Percentiles rank a stretch among this genome's conserved stretches.
Conservation (phyloP, 2,888 invertebrate species). For the Synergus umbraculus region DNA sequence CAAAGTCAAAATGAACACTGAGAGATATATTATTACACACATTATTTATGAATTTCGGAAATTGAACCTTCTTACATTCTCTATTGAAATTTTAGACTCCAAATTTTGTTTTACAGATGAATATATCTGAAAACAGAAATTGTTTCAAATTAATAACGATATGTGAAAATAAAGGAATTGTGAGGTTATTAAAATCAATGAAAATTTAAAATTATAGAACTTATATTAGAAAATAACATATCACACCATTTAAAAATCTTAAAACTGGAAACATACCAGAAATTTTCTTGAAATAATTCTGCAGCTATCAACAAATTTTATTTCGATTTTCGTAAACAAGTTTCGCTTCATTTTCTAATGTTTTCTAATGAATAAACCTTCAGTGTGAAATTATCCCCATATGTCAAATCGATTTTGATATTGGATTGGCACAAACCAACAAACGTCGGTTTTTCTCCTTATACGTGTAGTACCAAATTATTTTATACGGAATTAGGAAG, state of each 20-base stretch:
- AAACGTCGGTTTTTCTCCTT: neutral
- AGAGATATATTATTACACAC: neutral
- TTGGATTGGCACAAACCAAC: neutral
- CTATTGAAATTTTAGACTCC: neutral
- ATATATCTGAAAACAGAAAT: too few species aligned
- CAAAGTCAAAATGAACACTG: neutral
- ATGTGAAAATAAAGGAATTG: neutral
- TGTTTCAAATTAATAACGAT: neutral
- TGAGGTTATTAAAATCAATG: neutral
- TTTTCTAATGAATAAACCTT: neutral
- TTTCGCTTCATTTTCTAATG: neutral
- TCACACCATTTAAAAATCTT: neutral
- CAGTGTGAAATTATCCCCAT: neutral
- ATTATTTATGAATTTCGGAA: neutral
- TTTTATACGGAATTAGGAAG: neutral
- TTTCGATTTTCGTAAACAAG: neutral
- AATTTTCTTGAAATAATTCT: too few species aligned
- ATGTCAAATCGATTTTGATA: neutral
- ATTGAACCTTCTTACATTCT: neutral
- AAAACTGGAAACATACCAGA: neutral
- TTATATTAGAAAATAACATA: too few species aligned
- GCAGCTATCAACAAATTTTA: neutral
- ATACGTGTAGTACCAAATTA: too few species aligned
- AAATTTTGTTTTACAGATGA: too few species aligned
- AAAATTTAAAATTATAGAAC: neutral